Percentiles rank a stretch among this genome's conserved stretches.
Conservation (phyloP, 2,888 invertebrate genomes). For the Cerastoderma edule region DNA sequence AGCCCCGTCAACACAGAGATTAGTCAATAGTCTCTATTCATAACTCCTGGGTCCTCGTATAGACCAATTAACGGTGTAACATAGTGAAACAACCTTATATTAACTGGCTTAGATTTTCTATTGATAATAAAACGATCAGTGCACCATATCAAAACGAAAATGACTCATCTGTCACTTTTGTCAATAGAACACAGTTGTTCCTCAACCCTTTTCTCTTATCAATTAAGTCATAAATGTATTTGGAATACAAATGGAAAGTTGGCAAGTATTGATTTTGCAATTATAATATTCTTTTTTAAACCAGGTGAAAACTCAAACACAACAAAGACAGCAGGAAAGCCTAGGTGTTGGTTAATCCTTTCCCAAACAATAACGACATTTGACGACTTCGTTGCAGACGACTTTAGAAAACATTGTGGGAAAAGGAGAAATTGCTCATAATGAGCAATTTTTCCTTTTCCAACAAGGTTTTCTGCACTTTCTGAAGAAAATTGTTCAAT, state of each 20-base stretch:
- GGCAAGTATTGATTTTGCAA: too few relatives aligned
- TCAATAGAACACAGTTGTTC: conserved; percentile 2
- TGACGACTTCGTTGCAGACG: not conserved
- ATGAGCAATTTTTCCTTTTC: too few relatives aligned
- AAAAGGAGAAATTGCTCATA: not conserved
- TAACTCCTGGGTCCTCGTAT: not conserved
- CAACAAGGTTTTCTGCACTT: conserved; percentile 4
- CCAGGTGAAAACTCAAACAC: too few relatives aligned
- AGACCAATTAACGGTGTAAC: not conserved
- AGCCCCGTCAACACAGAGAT: conserved; percentile 8
- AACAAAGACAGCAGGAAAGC: too few relatives aligned
- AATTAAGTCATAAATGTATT: not conserved
- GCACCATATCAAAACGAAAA: not conserved
- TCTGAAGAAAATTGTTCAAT: too few relatives aligned
- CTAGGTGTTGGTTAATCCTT: too few relatives aligned
- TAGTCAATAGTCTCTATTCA: not conserved
- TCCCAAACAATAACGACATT: not conserved
- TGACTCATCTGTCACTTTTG: conserved; percentile 4
- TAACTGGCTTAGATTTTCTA: not conserved
- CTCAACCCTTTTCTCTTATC: conserved; percentile 7
- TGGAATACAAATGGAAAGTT: too few relatives aligned
- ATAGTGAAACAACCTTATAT: too few relatives aligned
- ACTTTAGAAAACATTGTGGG: conserved; percentile 16
- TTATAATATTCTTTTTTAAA: too few relatives aligned
- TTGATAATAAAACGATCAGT: conserved; percentile 3